phyloP scores from a whole-genome alignment of 2,113 vertebrate genomes.

The Lepisosteus oculatus region DNA sequence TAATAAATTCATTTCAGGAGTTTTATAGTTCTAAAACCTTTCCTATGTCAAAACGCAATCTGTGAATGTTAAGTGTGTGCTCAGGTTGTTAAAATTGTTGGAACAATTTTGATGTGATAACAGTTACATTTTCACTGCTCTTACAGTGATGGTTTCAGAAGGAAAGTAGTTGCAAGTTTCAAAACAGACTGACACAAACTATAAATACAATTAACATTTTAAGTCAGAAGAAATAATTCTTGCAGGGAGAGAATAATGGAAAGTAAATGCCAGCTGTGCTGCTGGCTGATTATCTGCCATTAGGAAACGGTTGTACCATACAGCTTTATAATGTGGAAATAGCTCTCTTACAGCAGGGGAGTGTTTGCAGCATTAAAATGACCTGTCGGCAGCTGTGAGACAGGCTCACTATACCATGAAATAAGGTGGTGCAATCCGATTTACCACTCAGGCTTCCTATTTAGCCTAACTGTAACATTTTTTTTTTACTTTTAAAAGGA shows the following conservation, averaged over 20 bases:
- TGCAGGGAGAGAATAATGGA: background rate
- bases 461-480: background rate
- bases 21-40: no score
- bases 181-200: background rate
- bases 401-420: slow-evolving; percentile 1
- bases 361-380: background rate
- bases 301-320: background rate
- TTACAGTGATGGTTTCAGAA: background rate
- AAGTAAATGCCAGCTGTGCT: background rate
- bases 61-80: no score
- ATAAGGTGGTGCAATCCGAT: background rate
- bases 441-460: background rate
- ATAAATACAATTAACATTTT: slow-evolving; percentile 2
- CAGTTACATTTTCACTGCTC: no score
- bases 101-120: no score
- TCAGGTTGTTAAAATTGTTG: no score
- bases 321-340: background rate
- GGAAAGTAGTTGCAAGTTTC: background rate
- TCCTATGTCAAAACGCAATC: no score
- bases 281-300: background rate
- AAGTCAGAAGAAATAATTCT: background rate
- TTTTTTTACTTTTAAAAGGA: no score
- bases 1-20: no score
- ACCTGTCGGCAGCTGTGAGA: background rate
- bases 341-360: background rate